Evolutionary conservation across 2,797 vertebrate species (phyloP).

Genomic region (Poeciliopsis infans): DNA sequence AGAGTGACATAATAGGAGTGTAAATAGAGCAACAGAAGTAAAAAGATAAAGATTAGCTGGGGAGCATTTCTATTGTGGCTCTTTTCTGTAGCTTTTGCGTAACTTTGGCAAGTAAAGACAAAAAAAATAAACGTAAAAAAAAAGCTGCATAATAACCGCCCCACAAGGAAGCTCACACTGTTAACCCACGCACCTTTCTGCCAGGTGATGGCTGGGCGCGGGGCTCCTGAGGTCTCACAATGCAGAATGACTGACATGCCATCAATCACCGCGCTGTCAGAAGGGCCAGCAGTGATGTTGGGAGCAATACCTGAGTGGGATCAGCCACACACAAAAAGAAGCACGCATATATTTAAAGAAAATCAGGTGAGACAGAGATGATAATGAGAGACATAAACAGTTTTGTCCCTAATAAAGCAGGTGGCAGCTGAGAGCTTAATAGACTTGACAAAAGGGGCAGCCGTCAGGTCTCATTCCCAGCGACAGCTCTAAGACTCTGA

Average conservation of each 20-base stretch:
- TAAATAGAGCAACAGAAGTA: constrained; percentile 15
- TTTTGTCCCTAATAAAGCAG: constrained; percentile 68
- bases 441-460: constrained; percentile 67
- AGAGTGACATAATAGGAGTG: constrained; percentile 42
- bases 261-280: constrained; percentile 96
- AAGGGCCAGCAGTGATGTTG: constrained; percentile 94
- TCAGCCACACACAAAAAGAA: constrained; percentile 32
- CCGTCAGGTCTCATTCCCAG: constrained; percentile 68
- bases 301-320: constrained; percentile 89
- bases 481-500: constrained; percentile 55
- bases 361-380: constrained; percentile 62
- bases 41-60: constrained; percentile 24
- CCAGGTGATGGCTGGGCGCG: constrained; percentile 96
- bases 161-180: constrained; percentile 24
- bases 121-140: constrained; percentile 6
- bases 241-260: constrained; percentile 92
- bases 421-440: constrained; percentile 60
- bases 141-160: constrained; percentile 32
- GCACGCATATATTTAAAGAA: constrained; percentile 37
- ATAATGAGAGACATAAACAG: constrained; percentile 73
- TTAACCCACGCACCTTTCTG: constrained; percentile 88
- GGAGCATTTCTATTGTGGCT: constrained; percentile 37
- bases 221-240: constrained; percentile 95
- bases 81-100: constrained; percentile 19
- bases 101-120: constrained; percentile 36